A percentile compares a stretch with the other conserved stretches of the same genome.
phyloP scores from a whole-genome alignment of 92 coral and sea anemone species.

The Bergia puertoricense region DNA sequence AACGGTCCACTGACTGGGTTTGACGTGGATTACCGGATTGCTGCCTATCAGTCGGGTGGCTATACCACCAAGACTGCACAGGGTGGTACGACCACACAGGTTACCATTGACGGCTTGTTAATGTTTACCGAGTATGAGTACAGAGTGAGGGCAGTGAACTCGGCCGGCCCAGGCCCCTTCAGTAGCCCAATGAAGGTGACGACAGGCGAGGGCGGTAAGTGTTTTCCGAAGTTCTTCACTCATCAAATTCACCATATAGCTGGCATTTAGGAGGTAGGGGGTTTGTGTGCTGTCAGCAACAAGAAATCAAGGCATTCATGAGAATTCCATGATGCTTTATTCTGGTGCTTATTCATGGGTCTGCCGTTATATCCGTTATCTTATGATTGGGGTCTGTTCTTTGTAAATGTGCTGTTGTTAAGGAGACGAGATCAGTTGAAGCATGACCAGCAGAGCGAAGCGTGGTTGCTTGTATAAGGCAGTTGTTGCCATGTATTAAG shows the following conservation, averaged over 20 bases:
- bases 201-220: conserved; percentile 92
- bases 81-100: conserved; percentile 65
- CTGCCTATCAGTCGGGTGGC: conserved; percentile 66
- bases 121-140: conserved; percentile 82
- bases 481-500: neutral
- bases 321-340: neutral
- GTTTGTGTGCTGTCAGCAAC: neutral
- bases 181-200: conserved; percentile 61
- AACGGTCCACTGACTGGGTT: conserved; percentile 86
- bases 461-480: neutral
- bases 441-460: neutral
- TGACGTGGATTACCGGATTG: conserved; percentile 75
- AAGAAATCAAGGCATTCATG: neutral
- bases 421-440: neutral
- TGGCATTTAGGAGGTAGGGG: neutral
- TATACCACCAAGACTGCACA: conserved; percentile 63
- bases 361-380: neutral
- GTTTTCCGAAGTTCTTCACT: neutral
- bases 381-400: neutral
- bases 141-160: conserved; percentile 85
- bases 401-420: too few species aligned
- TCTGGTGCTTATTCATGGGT: neutral
- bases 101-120: conserved; percentile 71
- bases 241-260: neutral
- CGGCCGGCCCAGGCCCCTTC: conserved; percentile 86